Evolutionary conservation across 2,113 vertebrate genomes (phyloP), one percentile per base, ranked within the genome.

Genomic region (Campylomormyrus tamandua): DNA sequence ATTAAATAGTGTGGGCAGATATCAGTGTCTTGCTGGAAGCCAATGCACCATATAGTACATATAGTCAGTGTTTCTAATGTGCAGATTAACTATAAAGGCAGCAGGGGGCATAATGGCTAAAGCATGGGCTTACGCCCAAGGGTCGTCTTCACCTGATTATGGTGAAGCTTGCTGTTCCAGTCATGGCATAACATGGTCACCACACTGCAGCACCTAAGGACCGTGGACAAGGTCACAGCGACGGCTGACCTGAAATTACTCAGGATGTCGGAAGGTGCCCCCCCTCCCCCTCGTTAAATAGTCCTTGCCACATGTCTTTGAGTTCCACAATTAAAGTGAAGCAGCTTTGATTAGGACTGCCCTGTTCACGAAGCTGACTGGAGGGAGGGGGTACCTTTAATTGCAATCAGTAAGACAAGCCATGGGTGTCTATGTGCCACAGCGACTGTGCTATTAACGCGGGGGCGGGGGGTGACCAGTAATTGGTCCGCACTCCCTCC

Each of bases 341-440:
- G 74, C 19, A 48, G 74, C 91, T 83, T 90, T 95, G 94, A 95
- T 95, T 95, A 95, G 94, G 93, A 93, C 93, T 93, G 94, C 93
- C 89, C 88, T 92, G 91, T 88, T 89, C 90, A 90, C 45, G 10
- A 88, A 84, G 8, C 66, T 89, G 58, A 90, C 31, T 58, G 45
- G 7, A 91, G 83, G 89, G 83, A 88, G 92, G 91, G 93, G 95
- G 94, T 94, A 93, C 94, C 94, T 95, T 95, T 96, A 96, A 96
- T 96, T 96, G 95, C 96, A 96, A 95, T 96, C 95, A 95, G 93
- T 92, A 93, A 93, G 93, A 91, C 90, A 87, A 90, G 91, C 90
- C 52, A 53, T 58, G 89, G 89, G 87, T 89, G 90, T 85, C 90
- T 58, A 88, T 86, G 88, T 90, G 90, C 88, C 88, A 90, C 92